These are phyloP conservation scores for Antigone vipio DNA, from an alignment of 2,113 vertebrate species.

Conservation along the genomic window DNA sequence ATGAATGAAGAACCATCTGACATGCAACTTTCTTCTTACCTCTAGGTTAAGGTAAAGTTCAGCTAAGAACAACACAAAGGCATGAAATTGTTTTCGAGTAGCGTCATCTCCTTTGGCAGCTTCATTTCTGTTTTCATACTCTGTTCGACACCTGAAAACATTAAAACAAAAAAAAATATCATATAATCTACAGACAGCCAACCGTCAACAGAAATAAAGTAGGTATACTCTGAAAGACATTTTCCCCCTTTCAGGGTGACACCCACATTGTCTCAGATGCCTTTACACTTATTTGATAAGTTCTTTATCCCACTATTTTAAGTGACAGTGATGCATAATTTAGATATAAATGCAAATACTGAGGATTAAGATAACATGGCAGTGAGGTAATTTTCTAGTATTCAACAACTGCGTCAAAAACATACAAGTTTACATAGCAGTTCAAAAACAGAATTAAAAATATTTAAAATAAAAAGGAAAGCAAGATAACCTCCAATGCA, in stretches of 20 bases:
- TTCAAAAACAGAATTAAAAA: neutral
- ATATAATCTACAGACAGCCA: neutral
- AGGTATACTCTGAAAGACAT: neutral
- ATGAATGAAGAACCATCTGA: neutral
- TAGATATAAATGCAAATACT: neutral
- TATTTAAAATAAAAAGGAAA: neutral
- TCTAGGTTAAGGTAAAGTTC: conserved; percentile 62
- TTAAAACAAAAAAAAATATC: neutral
- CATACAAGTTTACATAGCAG: neutral
- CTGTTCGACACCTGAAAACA: conserved; percentile 81
- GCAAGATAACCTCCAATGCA: neutral
- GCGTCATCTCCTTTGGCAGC: conserved; percentile 80
- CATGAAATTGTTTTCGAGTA: conserved; percentile 85
- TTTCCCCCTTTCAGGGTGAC: neutral
- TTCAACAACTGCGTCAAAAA: neutral
- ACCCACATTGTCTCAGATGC: neutral
- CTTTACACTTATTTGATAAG: neutral
- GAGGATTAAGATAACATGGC: neutral
- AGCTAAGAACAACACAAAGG: conserved; percentile 88
- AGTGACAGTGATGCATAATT: neutral
- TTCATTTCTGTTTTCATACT: conserved; percentile 79
- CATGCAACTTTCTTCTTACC: neutral
- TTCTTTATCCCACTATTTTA: neutral
- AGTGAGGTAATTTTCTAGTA: neutral
- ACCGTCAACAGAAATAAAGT: neutral